These are phyloP conservation scores for Pogona vitticeps DNA, from an alignment of 2,113 vertebrate species.

Conservation along the genomic window DNA sequence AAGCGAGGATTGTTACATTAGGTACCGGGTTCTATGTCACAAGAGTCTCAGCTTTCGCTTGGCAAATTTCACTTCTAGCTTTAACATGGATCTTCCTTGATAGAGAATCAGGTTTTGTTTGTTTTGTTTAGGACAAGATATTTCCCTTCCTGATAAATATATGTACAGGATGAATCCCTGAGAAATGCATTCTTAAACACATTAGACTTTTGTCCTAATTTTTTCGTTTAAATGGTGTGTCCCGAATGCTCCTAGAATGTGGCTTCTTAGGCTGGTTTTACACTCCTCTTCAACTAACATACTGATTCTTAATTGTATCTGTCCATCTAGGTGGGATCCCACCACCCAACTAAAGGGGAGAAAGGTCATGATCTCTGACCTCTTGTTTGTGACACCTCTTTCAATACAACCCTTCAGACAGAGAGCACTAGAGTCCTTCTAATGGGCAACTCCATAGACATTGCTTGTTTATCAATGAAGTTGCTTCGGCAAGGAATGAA, in stretches of 20 bases:
- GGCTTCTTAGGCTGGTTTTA: neutral
- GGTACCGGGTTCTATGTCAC: neutral
- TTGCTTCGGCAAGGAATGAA: constrained; percentile 9
- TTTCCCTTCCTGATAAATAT: neutral
- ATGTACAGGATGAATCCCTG: neutral
- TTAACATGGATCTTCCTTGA: neutral
- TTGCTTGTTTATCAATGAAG: constrained; percentile 20
- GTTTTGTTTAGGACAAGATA: neutral
- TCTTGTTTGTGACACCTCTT: constrained; percentile 22
- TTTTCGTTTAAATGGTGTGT: neutral
- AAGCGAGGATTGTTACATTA: neutral
- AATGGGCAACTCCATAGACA: constrained; percentile 6
- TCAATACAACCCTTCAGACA: neutral
- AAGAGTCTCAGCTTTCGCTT: neutral
- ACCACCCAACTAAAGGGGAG: constrained; percentile 7
- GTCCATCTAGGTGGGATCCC: constrained; percentile 1
- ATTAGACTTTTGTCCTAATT: neutral
- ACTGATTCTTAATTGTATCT: neutral
- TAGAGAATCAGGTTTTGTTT: neutral
- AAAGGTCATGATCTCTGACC: constrained; percentile 18
- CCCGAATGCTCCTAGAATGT: accelerated
- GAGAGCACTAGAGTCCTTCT: constrained; percentile 8
- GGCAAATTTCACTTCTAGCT: neutral
- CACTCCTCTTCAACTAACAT: neutral
- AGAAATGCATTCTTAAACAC: accelerated